Evolutionary conservation across 1,140 invertebrate species (phyloP), one percentile per base, ranked within the genome.

Genomic region (Rhopalosiphum padi): DNA sequence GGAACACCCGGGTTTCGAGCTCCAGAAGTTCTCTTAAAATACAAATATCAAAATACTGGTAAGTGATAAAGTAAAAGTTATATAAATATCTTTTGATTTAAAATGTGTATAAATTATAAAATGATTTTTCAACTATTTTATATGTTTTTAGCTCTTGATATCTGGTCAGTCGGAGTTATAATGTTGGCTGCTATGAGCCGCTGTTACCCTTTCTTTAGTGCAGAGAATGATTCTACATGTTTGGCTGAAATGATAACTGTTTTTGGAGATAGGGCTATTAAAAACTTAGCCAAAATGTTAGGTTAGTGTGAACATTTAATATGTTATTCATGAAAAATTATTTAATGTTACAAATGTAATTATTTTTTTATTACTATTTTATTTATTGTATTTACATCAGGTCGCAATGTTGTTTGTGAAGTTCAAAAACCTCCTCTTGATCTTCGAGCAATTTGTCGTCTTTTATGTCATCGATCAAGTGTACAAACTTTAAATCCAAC

Each of bases 1-100:
- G 98, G 98, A 48, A 99, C 98, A n/a, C 97, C 98, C 43, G 98
- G 98, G 7, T 99, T 98, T 95, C 96, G 98, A 82, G 97, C 98
- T 91, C 98, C 98, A 0, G 98, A 99, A 96, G 98, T 99, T 89
- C 95, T 98, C 55, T 95, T 98, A 48, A 98, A 98, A 95, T 96
- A 96, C 95, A 95, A 96, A 23, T 95, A 97, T 91, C 98, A 98
- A 96, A 97, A 97, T 15, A 97, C 97, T 95, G 97, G 97, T 97
- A 95, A 94, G 60, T 82, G 37, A 21, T 83, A 8, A 83, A 37
- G 35, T 18, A 83, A 37, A 37, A 37, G 1, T 23, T 8, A 37
- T 83, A 83, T 37, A 83, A 83, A 37, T 83, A 83, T 37, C 21
- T 35, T 68, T n/a, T n/a, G 60, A 77, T 77, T 15, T n/a, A n/a